Conservation (phyloP, 1,140 invertebrate species). For the Gonioctena quinquepunctata region DNA sequence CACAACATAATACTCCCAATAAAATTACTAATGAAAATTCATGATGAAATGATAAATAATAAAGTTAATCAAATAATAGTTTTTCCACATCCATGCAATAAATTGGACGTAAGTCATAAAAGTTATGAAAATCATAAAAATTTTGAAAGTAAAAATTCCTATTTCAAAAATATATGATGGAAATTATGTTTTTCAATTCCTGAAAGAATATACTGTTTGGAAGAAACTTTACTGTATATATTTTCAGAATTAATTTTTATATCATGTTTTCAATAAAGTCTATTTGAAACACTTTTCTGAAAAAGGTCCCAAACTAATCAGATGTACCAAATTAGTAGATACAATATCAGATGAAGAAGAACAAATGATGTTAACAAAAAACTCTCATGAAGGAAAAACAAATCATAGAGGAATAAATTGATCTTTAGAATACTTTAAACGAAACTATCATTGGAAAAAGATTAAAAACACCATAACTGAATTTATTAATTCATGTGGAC, state of each 20-base stretch:
- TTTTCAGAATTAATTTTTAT: not conserved
- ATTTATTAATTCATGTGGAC: conserved; percentile 24
- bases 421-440: conserved; percentile 22
- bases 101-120: not conserved
- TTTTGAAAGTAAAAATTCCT: not conserved
- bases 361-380: conserved; percentile 25
- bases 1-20: not conserved
- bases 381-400: conserved; percentile 27
- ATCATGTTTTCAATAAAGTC: conserved; percentile 20
- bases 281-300: conserved; percentile 14
- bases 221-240: conserved; percentile 15
- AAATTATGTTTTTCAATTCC: conserved; percentile 18
- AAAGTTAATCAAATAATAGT: conserved; percentile 5
- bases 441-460: conserved; percentile 20
- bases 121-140: conserved; percentile 17
- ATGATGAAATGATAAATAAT: conserved; percentile 5
- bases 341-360: conserved; percentile 16
- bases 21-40: not conserved
- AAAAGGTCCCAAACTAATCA: conserved; percentile 17
- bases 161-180: conserved; percentile 3
- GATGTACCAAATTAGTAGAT: conserved; percentile 13
- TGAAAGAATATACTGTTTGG: conserved; percentile 6
- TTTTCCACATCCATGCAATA: not conserved
- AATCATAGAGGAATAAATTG: conserved; percentile 27
- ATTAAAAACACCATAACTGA: conserved; percentile 22